Conservation (phyloP, 2,113 vertebrate species). For the Arenaria interpres region DNA sequence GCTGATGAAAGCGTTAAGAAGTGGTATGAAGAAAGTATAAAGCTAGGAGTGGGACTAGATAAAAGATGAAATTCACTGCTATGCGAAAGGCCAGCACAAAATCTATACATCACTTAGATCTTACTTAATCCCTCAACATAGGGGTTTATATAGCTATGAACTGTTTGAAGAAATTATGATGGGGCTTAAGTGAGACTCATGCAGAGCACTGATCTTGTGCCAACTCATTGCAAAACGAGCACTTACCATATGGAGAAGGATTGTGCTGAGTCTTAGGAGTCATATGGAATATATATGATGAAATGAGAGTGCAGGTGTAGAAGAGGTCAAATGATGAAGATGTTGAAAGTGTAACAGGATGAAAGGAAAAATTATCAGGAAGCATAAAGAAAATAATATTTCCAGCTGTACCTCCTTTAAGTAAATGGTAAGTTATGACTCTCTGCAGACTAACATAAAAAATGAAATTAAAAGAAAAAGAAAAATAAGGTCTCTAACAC, state of each 20-base stretch:
- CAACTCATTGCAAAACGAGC: slow-evolving; percentile 29
- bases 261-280: background rate
- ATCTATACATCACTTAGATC: slow-evolving; percentile 66
- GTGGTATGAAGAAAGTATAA: slow-evolving; percentile 7
- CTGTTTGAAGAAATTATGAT: slow-evolving; percentile 61
- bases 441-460: slow-evolving; percentile 64
- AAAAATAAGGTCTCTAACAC: slow-evolving; percentile 73
- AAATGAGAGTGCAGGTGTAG: background rate
- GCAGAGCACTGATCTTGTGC: slow-evolving; percentile 49
- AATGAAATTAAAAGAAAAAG: slow-evolving; percentile 71
- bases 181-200: slow-evolving; percentile 31
- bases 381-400: slow-evolving; percentile 41
- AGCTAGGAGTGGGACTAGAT: slow-evolving; percentile 38
- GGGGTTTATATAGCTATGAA: slow-evolving; percentile 48
- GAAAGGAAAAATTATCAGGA: background rate
- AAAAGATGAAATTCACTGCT: slow-evolving; percentile 37
- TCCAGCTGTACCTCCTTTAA: slow-evolving; percentile 32
- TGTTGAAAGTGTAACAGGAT: background rate
- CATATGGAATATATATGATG: background rate
- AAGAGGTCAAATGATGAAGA: background rate
- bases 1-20: slow-evolving; percentile 53
- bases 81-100: slow-evolving; percentile 55
- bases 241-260: background rate
- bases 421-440: slow-evolving; percentile 27
- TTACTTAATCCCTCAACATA: slow-evolving; percentile 48